phyloP scores from a whole-genome alignment of 2,797 vertebrate genomes.

The Syngnathus rostellatus region DNA sequence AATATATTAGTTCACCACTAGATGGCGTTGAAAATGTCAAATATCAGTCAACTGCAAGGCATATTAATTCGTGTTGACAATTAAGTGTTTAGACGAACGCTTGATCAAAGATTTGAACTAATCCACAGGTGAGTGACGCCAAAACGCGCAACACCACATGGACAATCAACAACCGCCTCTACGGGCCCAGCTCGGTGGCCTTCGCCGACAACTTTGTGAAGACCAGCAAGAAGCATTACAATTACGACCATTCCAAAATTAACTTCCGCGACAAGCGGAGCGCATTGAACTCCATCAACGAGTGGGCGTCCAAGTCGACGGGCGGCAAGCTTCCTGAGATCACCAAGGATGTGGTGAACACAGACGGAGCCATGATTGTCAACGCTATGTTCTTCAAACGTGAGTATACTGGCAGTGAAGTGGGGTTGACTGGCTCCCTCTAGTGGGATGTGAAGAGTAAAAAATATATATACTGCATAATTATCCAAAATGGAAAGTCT shows the following conservation, averaged over 20 bases:
- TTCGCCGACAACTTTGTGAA: conserved; percentile 85
- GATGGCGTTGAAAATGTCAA: too few relatives aligned
- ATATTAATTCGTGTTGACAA: too few relatives aligned
- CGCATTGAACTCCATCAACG: conserved; percentile 89
- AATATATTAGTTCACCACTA: too few relatives aligned
- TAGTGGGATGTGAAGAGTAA: not conserved
- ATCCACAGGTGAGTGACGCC: conserved; percentile 72
- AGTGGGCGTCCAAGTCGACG: conserved; percentile 90
- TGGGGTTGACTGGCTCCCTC: not conserved
- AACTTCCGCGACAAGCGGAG: conserved; percentile 95
- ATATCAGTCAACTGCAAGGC: too few relatives aligned
- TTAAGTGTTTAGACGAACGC: too few relatives aligned
- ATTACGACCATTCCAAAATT: conserved; percentile 90
- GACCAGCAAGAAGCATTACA: conserved; percentile 96
- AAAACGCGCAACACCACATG: conserved; percentile 87
- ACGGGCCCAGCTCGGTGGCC: conserved; percentile 86
- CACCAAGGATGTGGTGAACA: conserved; percentile 85
- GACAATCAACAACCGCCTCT: conserved; percentile 89
- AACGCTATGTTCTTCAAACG: conserved; percentile 98
- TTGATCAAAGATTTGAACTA: not conserved
- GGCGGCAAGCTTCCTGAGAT: conserved; percentile 86
- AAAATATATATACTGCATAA: too few relatives aligned
- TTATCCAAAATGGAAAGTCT: not conserved
- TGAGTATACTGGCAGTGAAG: conserved; percentile 60
- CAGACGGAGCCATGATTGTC: conserved; percentile 88